Conservation (phyloP, 2,797 vertebrate genomes). For the Nyctibius grandis region DNA sequence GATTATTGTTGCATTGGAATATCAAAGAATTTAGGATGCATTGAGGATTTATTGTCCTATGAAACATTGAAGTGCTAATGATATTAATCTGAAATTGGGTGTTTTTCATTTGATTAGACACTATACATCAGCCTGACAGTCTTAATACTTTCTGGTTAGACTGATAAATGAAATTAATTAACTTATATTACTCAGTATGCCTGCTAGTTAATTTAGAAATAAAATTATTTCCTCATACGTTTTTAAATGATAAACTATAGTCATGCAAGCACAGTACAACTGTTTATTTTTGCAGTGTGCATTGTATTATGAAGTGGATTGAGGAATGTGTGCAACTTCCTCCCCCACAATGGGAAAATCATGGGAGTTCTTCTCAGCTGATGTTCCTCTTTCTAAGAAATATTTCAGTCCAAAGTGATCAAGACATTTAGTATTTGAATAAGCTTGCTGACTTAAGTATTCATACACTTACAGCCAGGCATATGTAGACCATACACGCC, state of each 20-base stretch:
- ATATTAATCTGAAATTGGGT: slow-evolving; percentile 48
- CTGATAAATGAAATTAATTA: slow-evolving; percentile 63
- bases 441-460: neutral
- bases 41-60: slow-evolving; percentile 59
- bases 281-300: neutral
- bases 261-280: neutral
- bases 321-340: neutral
- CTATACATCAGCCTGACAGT: slow-evolving; percentile 59
- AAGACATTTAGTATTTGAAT: neutral
- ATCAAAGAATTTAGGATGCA: slow-evolving; percentile 54
- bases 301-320: neutral
- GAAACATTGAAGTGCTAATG: slow-evolving; percentile 50
- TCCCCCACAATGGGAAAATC: neutral
- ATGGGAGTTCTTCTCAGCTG: neutral
- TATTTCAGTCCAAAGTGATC: neutral
- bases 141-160: slow-evolving; percentile 52
- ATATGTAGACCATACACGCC: neutral
- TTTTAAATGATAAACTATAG: neutral
- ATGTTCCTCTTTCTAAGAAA: neutral
- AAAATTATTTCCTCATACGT: slow-evolving; percentile 37
- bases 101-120: slow-evolving; percentile 57
- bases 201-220: slow-evolving; percentile 50
- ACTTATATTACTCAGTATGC: slow-evolving; percentile 30
- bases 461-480: neutral
- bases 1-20: slow-evolving; percentile 57